Conservation (phyloP, 2,113 vertebrate species). For the Varanus salvator region DNA sequence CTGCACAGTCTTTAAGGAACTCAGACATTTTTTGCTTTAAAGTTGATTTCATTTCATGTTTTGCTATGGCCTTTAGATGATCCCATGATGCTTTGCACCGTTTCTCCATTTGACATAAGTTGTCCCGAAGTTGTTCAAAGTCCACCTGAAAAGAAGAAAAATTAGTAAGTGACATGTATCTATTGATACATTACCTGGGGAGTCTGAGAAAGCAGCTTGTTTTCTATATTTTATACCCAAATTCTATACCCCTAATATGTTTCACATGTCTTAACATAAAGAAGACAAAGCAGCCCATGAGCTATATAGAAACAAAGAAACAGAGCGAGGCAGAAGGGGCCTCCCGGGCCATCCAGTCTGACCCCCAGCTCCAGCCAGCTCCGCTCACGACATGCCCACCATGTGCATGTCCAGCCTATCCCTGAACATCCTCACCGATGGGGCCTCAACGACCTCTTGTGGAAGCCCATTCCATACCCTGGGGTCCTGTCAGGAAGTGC, state of each 20-base stretch:
- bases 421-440: too few species aligned
- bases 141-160: slow-evolving; percentile 86
- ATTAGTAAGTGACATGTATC: not conserved
- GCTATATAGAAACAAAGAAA: not conserved
- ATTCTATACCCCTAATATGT: not conserved
- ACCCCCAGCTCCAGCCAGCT: too few species aligned
- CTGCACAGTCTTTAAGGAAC: slow-evolving; percentile 96
- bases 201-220: not conserved
- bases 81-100: slow-evolving; percentile 98
- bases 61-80: slow-evolving; percentile 96
- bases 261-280: not conserved
- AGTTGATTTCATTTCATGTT: slow-evolving; percentile 94
- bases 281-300: not conserved
- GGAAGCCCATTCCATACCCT: too few species aligned
- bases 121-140: slow-evolving; percentile 98
- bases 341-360: too few species aligned
- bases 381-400: too few species aligned
- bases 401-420: too few species aligned
- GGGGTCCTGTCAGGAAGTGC: too few species aligned
- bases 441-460: too few species aligned
- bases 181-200: not conserved
- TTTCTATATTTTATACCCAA: too few species aligned
- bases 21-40: slow-evolving; percentile 97
- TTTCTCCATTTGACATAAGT: slow-evolving; percentile 94
- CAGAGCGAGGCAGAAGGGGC: too few species aligned